Base-by-base conservation (phyloP, 1,140 invertebrate genomes). In the Lepidurus arcticus region DNA sequence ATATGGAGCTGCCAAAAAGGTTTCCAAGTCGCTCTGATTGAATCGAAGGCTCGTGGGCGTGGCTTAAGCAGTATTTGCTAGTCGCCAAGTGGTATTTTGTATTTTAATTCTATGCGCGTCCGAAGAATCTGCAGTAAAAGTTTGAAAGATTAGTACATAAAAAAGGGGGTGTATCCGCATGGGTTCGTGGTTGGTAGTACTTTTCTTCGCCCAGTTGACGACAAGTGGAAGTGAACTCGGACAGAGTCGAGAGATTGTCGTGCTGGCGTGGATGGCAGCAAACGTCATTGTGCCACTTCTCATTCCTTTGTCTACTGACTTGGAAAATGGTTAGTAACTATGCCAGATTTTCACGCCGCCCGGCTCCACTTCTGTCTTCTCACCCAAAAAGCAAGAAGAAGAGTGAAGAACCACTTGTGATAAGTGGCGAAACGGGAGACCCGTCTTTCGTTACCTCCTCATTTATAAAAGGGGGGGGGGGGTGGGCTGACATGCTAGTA, bases 221-320 rank as follows among this genome's bases (percentile, higher is more conserved):
- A 65, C 53, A 65, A 65, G 53, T 65, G 53, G 53, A 65, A 13
- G n/a, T 65, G 21, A 65, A 65, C 16, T 13, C 53, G 21, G 53
- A 21, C 16, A 5, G 21, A 65, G 53, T 65, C 16, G 53, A 21
- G 53, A 65, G 21, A 65, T 65, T 65, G 53, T 65, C 16, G 53
- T 65, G 16, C 53, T 65, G 76, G 73, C 53, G 76, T 74, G 75
- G 44, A 78, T 79, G 80, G 80, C 80, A 42, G 80, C 80, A n/a
- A 79, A 79, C 47, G 80, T 80, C 43, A 79, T 80, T 78, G 75
- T 80, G 21, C 80, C 80, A 26, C 75, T 80, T 44, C 78, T 80
- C 7, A 80, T 80, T 74, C 80, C 80, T 34, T 75, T 80, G 16
- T 80, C 80, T 76, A 75, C 77, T 76, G 73, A 76, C 74, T 24